Conservation (phyloP, 2,113 vertebrate genomes). For the Mohoua ochrocephala region DNA sequence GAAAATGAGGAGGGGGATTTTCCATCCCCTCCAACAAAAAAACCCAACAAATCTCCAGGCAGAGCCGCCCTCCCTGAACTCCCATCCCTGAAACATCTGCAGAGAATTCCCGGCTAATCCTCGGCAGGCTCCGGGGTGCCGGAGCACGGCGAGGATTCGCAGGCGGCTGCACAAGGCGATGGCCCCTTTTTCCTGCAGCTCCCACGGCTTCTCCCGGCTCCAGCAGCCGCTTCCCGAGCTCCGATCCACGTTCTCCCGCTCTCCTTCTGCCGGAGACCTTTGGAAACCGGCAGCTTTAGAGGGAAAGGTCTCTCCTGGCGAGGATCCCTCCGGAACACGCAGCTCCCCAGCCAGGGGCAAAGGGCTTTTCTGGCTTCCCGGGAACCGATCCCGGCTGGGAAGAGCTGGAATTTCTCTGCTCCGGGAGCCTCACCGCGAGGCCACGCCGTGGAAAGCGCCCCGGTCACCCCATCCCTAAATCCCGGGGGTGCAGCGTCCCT, state of each 20-base stretch:
- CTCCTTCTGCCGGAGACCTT: background rate
- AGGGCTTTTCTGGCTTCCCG: background rate
- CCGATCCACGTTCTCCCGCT: background rate
- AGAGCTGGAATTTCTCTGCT: background rate
- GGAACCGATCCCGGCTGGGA: background rate
- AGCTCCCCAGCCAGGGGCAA: background rate
- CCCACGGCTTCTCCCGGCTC: background rate
- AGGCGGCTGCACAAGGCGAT: background rate
- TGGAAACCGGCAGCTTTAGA: background rate
- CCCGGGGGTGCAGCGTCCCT: fast-evolving
- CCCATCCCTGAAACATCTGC: background rate
- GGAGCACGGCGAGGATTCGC: background rate
- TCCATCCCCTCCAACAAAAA: background rate
- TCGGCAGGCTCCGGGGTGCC: background rate
- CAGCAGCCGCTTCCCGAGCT: background rate
- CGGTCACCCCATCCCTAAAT: fast-evolving
- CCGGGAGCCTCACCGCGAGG: background rate
- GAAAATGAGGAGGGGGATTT: background rate
- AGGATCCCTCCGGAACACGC: background rate
- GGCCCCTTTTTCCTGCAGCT: background rate
- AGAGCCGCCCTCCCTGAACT: background rate
- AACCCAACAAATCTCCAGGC: fast-evolving
- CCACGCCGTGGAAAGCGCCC: background rate
- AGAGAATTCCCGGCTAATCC: background rate
- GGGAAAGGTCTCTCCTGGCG: background rate